A percentile compares a stretch with the other conserved stretches of the same genome.
Conservation (phyloP, 2,888 invertebrate species). For the Omphaloscelis lunosa region DNA sequence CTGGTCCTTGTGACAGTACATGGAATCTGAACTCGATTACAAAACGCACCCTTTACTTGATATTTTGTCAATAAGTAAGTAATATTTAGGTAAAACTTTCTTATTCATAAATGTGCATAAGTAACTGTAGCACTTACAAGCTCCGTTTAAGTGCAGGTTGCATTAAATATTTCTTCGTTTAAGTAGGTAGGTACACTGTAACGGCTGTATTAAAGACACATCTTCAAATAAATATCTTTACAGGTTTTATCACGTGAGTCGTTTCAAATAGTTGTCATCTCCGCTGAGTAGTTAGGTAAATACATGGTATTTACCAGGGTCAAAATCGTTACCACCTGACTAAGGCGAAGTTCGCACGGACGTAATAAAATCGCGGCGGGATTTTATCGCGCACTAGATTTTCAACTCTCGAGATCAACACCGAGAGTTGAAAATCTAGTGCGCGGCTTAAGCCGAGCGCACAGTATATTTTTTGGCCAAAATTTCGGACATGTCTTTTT, state of each 20-base stretch:
- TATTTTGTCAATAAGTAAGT: neutral
- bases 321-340: conserved; percentile 40
- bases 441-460: too few relatives aligned
- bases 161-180: neutral
- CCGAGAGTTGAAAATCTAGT: too few relatives aligned
- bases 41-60: too few relatives aligned
- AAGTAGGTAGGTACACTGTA: too few relatives aligned
- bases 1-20: neutral
- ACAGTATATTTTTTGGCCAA: too few relatives aligned
- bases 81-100: neutral
- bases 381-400: too few relatives aligned
- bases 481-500: too few relatives aligned
- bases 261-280: conserved; percentile 12
- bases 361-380: too few relatives aligned
- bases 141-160: neutral
- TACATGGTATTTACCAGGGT: conserved; percentile 29
- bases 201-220: neutral
- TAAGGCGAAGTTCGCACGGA: too few relatives aligned
- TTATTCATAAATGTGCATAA: neutral
- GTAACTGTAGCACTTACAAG: conserved; percentile 16
- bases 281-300: conserved; percentile 9
- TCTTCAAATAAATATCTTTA: neutral
- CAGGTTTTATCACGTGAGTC: neutral
- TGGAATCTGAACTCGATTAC: neutral
- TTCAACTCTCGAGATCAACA: too few relatives aligned